Evolutionary conservation across 2,113 vertebrate genomes (phyloP), one percentile per base, ranked within the genome.

Genomic region (Ochotona princeps): DNA sequence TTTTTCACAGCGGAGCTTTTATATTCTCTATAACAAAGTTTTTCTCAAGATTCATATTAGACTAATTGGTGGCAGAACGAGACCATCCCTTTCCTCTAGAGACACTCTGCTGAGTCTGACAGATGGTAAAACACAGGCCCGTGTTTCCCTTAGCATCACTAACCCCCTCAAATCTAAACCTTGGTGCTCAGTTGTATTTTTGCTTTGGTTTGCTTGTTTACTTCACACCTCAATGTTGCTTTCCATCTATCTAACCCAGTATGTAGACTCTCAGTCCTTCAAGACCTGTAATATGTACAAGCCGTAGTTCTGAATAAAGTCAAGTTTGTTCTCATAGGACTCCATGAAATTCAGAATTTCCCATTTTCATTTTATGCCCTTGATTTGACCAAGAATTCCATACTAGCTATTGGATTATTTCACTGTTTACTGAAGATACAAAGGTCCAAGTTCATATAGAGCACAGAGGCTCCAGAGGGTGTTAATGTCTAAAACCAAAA

Each of bases 331-430:
- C 23, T 63, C 67, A 84, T 3, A 63, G 20, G 20, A 32, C 25
- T 93, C 20, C 73, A 83, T 74, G 90, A 89, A 91, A 83, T 79
- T 85, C 38, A 60, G 92, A 70, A 10, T 60, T 85, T 44, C 35
- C 67, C 10, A 51, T 91, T 95, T 82, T 51, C 14, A 75, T 57
- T 84, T 91, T 82, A 92, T 82, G 51, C 93, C 11, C 6, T 89
- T 61, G 74, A 13, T 5, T 44, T 65, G 28, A 75, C 44, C 65
- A 87, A 51, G 21, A 44, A 89, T 93, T 93, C 21, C 81, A 79
- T 65, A 65, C 84, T 20, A 91, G n/a, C 61, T 63, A 30, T 5
- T 92, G 66, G 32, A 84, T 91, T 89, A 47, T 83, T 89, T 83
- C 18, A 61, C 17, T n/a, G 38, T 74, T 61, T 91, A 84, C 69